These are phyloP conservation scores for Beroe ovata DNA, from an alignment of 37 sponge, comb jelly and placozoan species.

Conservation along the genomic window DNA sequence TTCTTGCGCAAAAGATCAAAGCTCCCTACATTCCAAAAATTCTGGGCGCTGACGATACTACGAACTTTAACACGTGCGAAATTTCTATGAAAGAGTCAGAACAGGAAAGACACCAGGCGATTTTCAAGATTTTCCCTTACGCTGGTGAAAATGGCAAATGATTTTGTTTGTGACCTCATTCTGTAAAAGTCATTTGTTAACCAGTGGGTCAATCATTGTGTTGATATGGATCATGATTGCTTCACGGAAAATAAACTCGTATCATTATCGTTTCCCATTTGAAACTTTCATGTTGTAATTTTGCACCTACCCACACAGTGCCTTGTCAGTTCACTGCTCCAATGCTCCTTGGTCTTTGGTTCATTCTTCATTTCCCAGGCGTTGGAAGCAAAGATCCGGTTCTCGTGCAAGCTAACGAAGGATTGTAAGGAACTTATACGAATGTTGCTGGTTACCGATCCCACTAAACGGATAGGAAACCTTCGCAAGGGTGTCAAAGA, in stretches of 20 bases:
- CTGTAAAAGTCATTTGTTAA: no score
- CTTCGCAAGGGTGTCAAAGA: conserved; percentile 28
- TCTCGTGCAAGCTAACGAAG: conserved; percentile 61
- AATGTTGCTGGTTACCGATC: conserved; percentile 46
- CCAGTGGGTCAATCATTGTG: no score
- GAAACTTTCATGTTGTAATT: no score
- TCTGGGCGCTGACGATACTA: background rate
- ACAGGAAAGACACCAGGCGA: background rate
- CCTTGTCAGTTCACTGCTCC: no score
- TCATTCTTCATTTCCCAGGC: no score
- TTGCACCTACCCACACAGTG: no score
- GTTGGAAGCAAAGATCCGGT: conserved; percentile 48
- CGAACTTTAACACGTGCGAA: background rate
- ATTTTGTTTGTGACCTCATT: no score
- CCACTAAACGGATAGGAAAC: conserved; percentile 56
- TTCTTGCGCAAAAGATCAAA: conserved; percentile 3
- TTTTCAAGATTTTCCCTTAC: background rate
- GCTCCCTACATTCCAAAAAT: conserved; percentile 36
- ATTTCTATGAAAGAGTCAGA: background rate
- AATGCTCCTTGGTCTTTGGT: no score
- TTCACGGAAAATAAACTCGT: no score
- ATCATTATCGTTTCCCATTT: no score
- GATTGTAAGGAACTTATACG: conserved; percentile 61
- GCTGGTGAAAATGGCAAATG: background rate
- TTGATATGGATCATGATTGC: no score